phyloP scores from a whole-genome alignment of 2,888 invertebrate genomes.

The Drosophila mimica region DNA sequence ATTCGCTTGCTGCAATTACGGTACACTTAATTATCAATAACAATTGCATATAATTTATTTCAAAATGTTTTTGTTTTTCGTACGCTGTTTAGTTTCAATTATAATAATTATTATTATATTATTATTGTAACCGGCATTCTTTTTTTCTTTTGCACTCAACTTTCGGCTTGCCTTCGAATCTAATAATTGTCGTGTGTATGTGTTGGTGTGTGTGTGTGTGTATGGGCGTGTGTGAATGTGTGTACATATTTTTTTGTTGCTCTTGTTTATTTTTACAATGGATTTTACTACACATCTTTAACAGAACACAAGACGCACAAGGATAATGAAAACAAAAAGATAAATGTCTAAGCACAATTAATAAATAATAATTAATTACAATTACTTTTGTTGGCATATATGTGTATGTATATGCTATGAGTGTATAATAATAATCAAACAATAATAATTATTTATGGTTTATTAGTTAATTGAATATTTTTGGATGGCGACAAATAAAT shows the following conservation, averaged over 20 bases:
- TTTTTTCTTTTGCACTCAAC: slow-evolving; percentile 53
- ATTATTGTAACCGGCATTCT: slow-evolving; percentile 36
- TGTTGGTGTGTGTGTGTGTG: slow-evolving; percentile 8
- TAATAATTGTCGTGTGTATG: slow-evolving; percentile 28
- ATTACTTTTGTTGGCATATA: slow-evolving; percentile 47
- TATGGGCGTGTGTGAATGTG: slow-evolving; percentile 1
- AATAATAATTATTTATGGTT: slow-evolving; percentile 46
- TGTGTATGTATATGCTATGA: slow-evolving; percentile 17
- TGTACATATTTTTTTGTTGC: slow-evolving; percentile 1
- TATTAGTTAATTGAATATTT: slow-evolving; percentile 19
- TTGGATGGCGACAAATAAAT: slow-evolving; percentile 67
- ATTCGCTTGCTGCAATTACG: slow-evolving; percentile 44
- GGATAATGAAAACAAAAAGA: neutral
- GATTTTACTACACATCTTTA: slow-evolving; percentile 27
- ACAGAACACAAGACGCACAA: slow-evolving; percentile 29
- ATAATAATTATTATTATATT: slow-evolving; percentile 34
- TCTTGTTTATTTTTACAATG: slow-evolving; percentile 13
- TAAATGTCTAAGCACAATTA: slow-evolving; percentile 37
- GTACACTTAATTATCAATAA: slow-evolving; percentile 70
- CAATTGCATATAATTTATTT: slow-evolving; percentile 57
- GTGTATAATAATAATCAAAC: slow-evolving; percentile 44
- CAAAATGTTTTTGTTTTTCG: slow-evolving; percentile 38
- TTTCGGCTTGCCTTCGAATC: slow-evolving; percentile 51
- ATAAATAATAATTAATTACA: slow-evolving; percentile 72
- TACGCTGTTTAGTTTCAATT: slow-evolving; percentile 34